Evolutionary conservation across 2,113 vertebrate species (phyloP).

Genomic region (Oryzias melastigma): DNA sequence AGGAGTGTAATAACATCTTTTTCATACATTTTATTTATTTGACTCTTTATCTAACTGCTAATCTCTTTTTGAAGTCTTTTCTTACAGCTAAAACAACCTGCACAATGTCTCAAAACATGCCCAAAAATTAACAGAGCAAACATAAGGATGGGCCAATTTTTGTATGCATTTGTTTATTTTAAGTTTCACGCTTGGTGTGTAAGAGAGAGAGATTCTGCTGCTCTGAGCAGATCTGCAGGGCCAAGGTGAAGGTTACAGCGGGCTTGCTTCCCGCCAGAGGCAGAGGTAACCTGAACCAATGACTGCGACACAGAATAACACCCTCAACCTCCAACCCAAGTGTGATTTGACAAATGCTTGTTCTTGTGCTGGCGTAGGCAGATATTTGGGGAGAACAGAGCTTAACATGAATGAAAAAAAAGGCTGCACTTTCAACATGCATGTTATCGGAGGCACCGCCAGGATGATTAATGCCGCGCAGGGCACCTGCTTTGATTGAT

Average conservation of each 20-base stretch:
- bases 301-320: constrained; percentile 45
- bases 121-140: constrained; percentile 2
- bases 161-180: neutral
- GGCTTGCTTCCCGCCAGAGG: constrained; percentile 55
- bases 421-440: too few species aligned
- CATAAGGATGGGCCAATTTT: neutral
- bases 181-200: neutral
- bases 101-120: neutral
- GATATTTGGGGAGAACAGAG: constrained; percentile 20
- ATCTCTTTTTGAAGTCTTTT: too few species aligned
- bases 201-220: constrained; percentile 48
- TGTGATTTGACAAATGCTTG: constrained; percentile 46
- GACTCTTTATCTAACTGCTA: too few species aligned
- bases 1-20: too few species aligned
- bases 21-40: too few species aligned
- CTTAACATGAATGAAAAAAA: constrained; percentile 6
- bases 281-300: constrained; percentile 71
- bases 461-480: too few species aligned
- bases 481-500: too few species aligned
- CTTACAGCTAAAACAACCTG: neutral
- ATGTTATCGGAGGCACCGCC: too few species aligned
- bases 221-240: constrained; percentile 60
- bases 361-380: constrained; percentile 33
- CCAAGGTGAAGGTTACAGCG: constrained; percentile 71
- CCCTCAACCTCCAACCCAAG: constrained; percentile 33